These are phyloP conservation scores for Laticauda colubrina DNA, from an alignment of 2,113 vertebrate genomes.

Conservation along the genomic window DNA sequence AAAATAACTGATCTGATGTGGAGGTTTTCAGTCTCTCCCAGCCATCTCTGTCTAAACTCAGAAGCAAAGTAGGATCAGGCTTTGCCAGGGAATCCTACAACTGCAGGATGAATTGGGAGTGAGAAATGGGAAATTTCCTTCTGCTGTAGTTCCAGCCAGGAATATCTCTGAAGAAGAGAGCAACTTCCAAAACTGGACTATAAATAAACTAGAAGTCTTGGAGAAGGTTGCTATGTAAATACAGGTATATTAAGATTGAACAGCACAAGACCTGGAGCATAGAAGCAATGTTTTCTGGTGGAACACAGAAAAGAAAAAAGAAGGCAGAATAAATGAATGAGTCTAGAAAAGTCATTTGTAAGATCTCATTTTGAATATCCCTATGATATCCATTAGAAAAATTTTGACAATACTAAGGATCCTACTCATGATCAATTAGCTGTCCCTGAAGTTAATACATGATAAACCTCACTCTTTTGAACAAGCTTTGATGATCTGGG, in stretches of 20 bases:
- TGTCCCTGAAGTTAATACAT: not conserved
- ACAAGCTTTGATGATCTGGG: not conserved
- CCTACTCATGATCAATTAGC: not conserved
- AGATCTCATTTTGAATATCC: not conserved
- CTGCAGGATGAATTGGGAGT: not conserved
- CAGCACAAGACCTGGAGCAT: not conserved
- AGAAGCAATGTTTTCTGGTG: not conserved
- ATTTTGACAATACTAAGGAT: not conserved
- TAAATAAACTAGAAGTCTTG: not conserved
- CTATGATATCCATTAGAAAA: not conserved
- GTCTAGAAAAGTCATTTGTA: not conserved
- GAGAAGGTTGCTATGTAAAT: not conserved
- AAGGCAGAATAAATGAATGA: not conserved
- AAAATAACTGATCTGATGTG: not conserved
- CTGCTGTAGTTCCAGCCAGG: not conserved
- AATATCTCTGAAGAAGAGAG: not conserved
- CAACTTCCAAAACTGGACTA: not conserved
- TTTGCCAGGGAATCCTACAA: not conserved
- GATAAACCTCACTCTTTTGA: not conserved
- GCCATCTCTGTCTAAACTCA: not conserved
- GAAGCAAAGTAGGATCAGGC: not conserved
- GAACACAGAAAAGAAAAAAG: not conserved
- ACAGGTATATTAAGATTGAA: not conserved
- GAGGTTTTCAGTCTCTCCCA: not conserved
- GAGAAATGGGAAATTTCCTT: not conserved